Evolutionary conservation across 2,888 invertebrate genomes (phyloP).

Genomic region (Patella ulyssiponensis): DNA sequence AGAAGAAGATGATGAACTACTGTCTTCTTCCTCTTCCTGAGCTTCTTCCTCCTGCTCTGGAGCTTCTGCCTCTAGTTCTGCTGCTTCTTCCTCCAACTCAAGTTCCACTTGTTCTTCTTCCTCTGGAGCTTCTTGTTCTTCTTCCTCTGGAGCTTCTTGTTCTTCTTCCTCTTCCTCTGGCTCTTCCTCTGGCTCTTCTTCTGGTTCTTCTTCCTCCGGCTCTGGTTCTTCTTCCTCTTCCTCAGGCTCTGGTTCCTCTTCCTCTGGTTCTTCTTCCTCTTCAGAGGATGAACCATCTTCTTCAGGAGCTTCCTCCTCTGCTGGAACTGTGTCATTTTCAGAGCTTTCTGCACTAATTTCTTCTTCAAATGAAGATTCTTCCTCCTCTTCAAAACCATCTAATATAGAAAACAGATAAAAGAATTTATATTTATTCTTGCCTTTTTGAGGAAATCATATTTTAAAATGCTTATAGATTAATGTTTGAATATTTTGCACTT

Average conservation of each 20-base stretch:
- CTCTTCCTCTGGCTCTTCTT: conserved; percentile 8
- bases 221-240: conserved; percentile 14
- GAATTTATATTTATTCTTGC: too few relatives aligned
- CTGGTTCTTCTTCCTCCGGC: conserved; percentile 5
- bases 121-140: background rate
- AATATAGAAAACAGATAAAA: too few relatives aligned
- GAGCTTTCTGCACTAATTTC: background rate
- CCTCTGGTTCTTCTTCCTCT: background rate
- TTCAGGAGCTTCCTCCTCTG: conserved; percentile 3
- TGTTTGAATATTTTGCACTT: too few relatives aligned
- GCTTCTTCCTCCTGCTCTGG: background rate
- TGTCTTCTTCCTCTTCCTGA: background rate
- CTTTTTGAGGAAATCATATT: too few relatives aligned
- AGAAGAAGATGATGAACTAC: too few relatives aligned
- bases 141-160: background rate
- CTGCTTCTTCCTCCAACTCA: conserved; percentile 9
- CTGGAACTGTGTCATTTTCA: too few relatives aligned
- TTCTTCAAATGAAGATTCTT: background rate
- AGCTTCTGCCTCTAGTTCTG: background rate
- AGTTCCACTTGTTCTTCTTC: conserved; percentile 9
- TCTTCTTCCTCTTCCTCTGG: background rate
- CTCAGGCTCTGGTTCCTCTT: background rate
- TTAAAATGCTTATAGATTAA: too few relatives aligned
- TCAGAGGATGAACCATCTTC: background rate
- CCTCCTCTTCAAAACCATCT: background rate